Evolutionary conservation across 2,113 vertebrate genomes (phyloP), one percentile per base, ranked within the genome.

Genomic region (Ceyx melanurus): DNA sequence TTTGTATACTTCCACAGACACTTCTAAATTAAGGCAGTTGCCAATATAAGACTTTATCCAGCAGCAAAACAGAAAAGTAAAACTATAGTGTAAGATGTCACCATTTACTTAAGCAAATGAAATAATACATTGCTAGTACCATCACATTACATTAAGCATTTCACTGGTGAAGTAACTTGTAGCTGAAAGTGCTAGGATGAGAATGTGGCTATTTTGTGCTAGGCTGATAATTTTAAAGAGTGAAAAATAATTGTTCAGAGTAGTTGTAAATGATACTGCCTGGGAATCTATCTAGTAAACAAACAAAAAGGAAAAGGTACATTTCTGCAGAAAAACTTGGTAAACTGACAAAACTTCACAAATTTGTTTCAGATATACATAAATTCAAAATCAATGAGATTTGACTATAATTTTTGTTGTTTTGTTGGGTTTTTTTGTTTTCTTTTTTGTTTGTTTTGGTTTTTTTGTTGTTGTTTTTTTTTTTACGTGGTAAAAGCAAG

Each of bases 81-180:
- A 92, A 75, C 23, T 22, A 28, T 4, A 74, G 26, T 13, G 8
- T 31, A 56, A 75, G 31, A 35, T 64, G 35, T 56, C 48, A 81
- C 8, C 2, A 1, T 43, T 61, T 65, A 18, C 17, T 79, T 66
- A 33, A 9, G 10, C 1, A 4, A 73, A 35, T 70, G 31, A 64
- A 60, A 16, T 15, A 54, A 57, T 15, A 73, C 25, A 42, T 72
- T 8, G 0, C 9, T 8, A 0, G 10, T 60, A 46, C 19, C 28
- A n/a, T 26, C 46, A 28, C 22, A 13, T 45, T 71, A 54, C 1
- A 8, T 40, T n/a, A 66, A 71, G 15, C n/a, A 33, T 46, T 88
- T 88, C 42, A 26, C 51, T 42, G 43, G n/a, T 78, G 53, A 91
- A 81, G 48, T 22, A 92, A 92, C 2, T 12, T 18, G 67, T 57